phyloP scores from a whole-genome alignment of 2,888 invertebrate species.

The Lasioglossum figueresi region DNA sequence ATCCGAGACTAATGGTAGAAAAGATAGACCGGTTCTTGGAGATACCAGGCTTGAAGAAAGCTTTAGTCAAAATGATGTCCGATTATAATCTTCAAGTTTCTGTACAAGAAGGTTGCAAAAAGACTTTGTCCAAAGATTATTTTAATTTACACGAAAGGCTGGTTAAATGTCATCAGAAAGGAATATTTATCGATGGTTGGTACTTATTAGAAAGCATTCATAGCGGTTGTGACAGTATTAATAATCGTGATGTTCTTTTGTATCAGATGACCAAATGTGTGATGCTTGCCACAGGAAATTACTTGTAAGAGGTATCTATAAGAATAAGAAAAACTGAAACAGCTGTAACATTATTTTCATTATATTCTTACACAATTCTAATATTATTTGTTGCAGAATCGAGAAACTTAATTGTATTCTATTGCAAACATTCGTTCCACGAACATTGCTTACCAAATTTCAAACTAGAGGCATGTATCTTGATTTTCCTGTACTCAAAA shows the following conservation, averaged over 20 bases:
- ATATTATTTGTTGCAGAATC: constrained; percentile 85
- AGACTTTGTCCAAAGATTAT: constrained; percentile 95
- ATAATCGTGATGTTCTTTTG: constrained; percentile 22
- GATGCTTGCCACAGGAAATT: constrained; percentile 91
- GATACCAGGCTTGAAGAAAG: constrained; percentile 95
- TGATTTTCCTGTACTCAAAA: constrained; percentile 9
- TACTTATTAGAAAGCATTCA: constrained; percentile 11
- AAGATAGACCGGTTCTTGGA: constrained; percentile 93
- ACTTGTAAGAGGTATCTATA: constrained; percentile 87
- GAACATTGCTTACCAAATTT: constrained; percentile 90
- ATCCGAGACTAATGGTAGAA: constrained; percentile 94
- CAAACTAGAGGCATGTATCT: constrained; percentile 76
- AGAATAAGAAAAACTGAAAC: constrained; percentile 25
- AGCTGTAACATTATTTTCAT: constrained; percentile 16
- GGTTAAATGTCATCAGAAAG: constrained; percentile 91
- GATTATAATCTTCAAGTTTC: constrained; percentile 97
- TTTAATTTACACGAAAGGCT: constrained; percentile 93
- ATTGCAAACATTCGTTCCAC: constrained; percentile 96
- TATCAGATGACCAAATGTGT: constrained; percentile 90
- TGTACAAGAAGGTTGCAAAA: constrained; percentile 95
- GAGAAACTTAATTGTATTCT: constrained; percentile 91
- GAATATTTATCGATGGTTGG: constrained; percentile 88
- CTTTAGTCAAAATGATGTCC: constrained; percentile 96
- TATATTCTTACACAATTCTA: constrained; percentile 3
- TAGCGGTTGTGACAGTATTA: neutral